Base-by-base conservation (phyloP, 1,140 invertebrate genomes). In the Venustaconcha ellipsiformis region DNA sequence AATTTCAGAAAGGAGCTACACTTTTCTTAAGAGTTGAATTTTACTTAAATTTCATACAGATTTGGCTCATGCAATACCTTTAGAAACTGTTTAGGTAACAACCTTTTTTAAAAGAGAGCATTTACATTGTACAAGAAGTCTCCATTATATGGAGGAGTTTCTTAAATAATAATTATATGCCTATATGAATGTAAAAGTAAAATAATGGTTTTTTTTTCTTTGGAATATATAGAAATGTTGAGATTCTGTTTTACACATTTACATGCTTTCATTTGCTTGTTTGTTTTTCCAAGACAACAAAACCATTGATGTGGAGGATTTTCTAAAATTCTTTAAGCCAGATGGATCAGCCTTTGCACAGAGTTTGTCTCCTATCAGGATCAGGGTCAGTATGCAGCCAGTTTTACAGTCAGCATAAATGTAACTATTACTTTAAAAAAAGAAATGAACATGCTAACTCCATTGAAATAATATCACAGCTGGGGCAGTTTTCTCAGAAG, bases 291-390 rank as follows among this genome's bases (percentile, higher is more conserved):
- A 57, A 67, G 70, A 60, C n/a, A 65, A 71, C 56, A 48, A 74
- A 18, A 80, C 69, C 14, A 68, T 85, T 20, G 82, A 83, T 68
- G 78, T 82, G n/a, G 59, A 80, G 17, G 70, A 79, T 57, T 81
- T 83, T 64, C 67, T 82, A 20, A 82, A 80, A 30, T 70, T 80
- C 23, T 85, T 85, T 70, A 69, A 78, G 63, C 70, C 80, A 57
- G 82, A 83, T 70, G 83, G 83, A 20, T 78, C 69, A 20, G 78
- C 83, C 12, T 26, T 67, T 14, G 55, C 57, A 1, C 69, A 78
- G 14, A 75, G 76, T 56, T 65, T 85, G 26, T 82, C 82, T 20
- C 82, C 83, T 6, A 72, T 85, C 8, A 80, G 78, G 58, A 80
- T 76, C 76, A 74, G 78, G 69, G 76, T 83, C 74, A 30, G 75